Percentiles rank a stretch among this genome's conserved stretches.
Evolutionary conservation across 2,888 invertebrate genomes (phyloP).

Genomic region (Hydroisotoma schaefferi): DNA sequence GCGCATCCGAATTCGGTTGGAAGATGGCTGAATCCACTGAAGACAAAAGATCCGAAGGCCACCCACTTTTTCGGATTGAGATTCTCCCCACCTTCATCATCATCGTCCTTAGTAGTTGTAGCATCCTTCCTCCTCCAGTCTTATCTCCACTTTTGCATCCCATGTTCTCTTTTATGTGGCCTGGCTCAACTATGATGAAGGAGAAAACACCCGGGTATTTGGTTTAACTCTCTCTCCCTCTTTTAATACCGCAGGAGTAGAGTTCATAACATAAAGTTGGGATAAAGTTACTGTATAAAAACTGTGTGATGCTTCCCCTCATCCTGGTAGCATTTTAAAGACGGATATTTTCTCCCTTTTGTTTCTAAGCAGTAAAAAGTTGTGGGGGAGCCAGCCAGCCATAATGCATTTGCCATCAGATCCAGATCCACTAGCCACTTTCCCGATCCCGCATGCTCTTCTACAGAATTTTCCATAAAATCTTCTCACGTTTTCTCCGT

Average conservation of each 20-base stretch:
- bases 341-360: too few species aligned
- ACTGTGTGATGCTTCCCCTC: too few species aligned
- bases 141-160: conserved; percentile 4
- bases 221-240: neutral
- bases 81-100: conserved; percentile 4
- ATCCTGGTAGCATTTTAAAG: too few species aligned
- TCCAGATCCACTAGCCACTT: too few species aligned
- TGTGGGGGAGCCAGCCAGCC: conserved; percentile 1
- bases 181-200: neutral
- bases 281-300: too few species aligned
- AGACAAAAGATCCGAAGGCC: conserved; percentile 5
- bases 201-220: conserved; percentile 2
- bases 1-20: conserved; percentile 41
- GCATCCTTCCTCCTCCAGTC: conserved; percentile 3
- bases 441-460: conserved; percentile 3
- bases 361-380: conserved; percentile 11
- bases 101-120: neutral
- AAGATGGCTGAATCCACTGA: conserved; percentile 34
- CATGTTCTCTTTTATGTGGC: neutral
- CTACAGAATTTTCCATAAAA: neutral
- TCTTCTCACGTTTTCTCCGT: neutral
- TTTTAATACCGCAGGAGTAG: too few species aligned
- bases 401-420: neutral
- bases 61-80: conserved; percentile 12
- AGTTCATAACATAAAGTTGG: too few species aligned